Base-by-base conservation (phyloP, 2,888 invertebrate genomes). In the Creontiades dilutus region DNA sequence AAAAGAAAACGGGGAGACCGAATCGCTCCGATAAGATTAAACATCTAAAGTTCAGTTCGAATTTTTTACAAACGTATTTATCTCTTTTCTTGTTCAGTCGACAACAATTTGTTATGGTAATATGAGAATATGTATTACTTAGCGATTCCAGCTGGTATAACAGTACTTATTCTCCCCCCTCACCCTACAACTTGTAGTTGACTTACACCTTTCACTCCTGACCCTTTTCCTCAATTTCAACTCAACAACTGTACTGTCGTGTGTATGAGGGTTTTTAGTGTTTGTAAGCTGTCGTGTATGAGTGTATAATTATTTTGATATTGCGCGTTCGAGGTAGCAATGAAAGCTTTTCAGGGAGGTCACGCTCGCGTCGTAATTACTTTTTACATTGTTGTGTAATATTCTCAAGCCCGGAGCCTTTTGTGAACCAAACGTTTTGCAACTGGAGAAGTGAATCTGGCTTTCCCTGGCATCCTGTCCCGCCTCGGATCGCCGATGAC, bases 361-460 rank as follows among this genome's bases (percentile, higher is more conserved):
- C 68, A 68, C 68, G 68, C 68, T 68, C 68, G 68, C 68, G 12
- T 68, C 68, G 68, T 68, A 68, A 68, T 68, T 68, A 68, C 68
- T 68, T 68, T 68, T 68, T 68, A 68, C 68, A 68, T 68, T 68
- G 68, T 68, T 68, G 19, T 27, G 68, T 68, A 68, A 68, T 68
- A 68, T 68, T 68, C 68, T 68, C 68, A 68, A 68, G 68, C n/a
- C 68, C 11, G 13, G 14, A 52, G 16, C 52, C 52, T 52, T 11
- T 68, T 68, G 68, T 68, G 68, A 68, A 68, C 68, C n/a, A 68
- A 68, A 14, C 68, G 68, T 68, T 68, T 68, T 68, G 68, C 68
- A 68, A 68, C 68, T 5, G 23, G 7, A 16, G 57, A 57, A 27
- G 27, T 68, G 68, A 68, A 68, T 23, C 68, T 13, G 19, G 11